Base-by-base conservation (phyloP, 1,140 invertebrate species). In the Subanguina moxae region DNA sequence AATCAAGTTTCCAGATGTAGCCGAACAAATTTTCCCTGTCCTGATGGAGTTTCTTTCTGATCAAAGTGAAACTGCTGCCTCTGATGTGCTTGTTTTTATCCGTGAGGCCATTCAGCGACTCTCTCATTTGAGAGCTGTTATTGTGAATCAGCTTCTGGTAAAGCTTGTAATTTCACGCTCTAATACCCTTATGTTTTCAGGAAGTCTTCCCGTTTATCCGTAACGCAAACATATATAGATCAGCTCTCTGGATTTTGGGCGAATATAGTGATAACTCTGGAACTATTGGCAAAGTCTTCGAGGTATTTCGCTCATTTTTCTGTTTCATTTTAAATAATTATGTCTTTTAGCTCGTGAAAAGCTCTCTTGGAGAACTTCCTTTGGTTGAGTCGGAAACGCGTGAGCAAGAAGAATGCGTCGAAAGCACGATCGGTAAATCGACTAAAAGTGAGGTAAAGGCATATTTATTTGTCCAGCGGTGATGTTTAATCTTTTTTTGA, bases 1-100 rank as follows among this genome's bases (percentile, higher is more conserved):
- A 65, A 92, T 97, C 71, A 96, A 93, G 87, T 99, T 98, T 85
- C 94, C 95, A 1, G 94, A 98, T 84, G 93, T 97, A 62, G 93
- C 94, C 21, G 87, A 87, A 58, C 89, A 89, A 64, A 92, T 97
- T 57, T 93, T 97, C 74, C 94, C 92, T 32, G 91, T 96, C 45
- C 85, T 99, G 64, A 90, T 94, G 74, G 94, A 97, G 83, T 93
- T 97, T 84, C 85, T 98, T n/a, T 90, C 90, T 0, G 94, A 97
- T 83, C 90, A 88, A 56, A 92, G 92, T 84, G 94, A 97, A 84
- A 85, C 92, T 61, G 93, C 93, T 25, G 93, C 96, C 0, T 87
- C 89, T 1, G 94, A 97, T 85, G 93, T 98, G 11, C 85, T 98
- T 23, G 88, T 95, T 59, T 97, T 97, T 85, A 88, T 97, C 28